Percentiles rank a stretch among this genome's conserved stretches.
These are phyloP conservation scores for Pangasius djambal DNA, from an alignment of 2,797 vertebrate species.

Conservation along the genomic window DNA sequence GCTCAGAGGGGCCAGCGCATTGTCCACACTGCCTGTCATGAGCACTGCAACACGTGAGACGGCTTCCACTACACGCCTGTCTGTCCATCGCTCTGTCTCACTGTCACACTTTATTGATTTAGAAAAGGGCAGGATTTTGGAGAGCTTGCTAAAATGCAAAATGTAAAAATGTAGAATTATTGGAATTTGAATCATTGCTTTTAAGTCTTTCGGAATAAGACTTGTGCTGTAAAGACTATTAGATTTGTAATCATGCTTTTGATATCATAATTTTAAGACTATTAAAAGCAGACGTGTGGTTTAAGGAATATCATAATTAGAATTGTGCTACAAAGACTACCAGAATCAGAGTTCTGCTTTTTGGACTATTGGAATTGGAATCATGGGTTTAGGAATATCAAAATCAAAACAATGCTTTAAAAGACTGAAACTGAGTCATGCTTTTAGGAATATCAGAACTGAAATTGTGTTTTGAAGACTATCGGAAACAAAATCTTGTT, in stretches of 20 bases:
- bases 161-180: not conserved
- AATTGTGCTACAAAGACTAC: not conserved
- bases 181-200: not conserved
- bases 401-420: no score
- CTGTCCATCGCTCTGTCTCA: not conserved
- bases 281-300: not conserved
- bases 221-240: not conserved
- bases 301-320: not conserved
- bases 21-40: constrained; percentile 57
- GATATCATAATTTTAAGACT: not conserved
- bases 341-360: no score
- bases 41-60: constrained; percentile 71
- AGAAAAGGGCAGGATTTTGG: not conserved
- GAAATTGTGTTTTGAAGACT: not conserved
- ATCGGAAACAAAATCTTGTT: not conserved
- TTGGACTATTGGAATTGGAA: no score
- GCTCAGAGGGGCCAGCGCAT: constrained; percentile 55
- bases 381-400: no score
- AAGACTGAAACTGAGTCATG: no score
- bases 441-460: not conserved
- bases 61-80: constrained; percentile 21
- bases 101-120: constrained; percentile 15
- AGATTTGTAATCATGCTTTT: not conserved
- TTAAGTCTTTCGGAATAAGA: not conserved
- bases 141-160: not conserved